Conservation (phyloP, 2,113 vertebrate species). For the Scomber japonicus region DNA sequence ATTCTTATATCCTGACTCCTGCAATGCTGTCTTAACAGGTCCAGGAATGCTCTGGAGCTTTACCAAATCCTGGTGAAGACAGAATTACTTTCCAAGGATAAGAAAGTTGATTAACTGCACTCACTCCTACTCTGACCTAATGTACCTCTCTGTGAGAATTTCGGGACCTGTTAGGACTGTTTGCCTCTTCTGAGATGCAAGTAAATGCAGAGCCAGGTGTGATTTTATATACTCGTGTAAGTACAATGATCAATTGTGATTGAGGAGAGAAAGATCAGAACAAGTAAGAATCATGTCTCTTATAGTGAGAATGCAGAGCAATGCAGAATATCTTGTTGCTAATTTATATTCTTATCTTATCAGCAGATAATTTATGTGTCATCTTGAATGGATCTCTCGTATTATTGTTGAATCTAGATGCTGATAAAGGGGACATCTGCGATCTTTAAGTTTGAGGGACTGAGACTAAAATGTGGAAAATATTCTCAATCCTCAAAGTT, state of each 20-base stretch:
- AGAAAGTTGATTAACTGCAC: neutral
- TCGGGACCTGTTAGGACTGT: neutral
- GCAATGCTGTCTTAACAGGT: neutral
- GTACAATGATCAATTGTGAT: neutral
- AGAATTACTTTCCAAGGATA: slow-evolving; percentile 9
- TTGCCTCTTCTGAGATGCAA: neutral
- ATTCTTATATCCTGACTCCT: neutral
- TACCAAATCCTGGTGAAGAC: neutral
- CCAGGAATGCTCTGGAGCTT: neutral
- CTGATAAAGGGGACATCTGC: no score
- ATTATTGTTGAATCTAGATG: neutral
- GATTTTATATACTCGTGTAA: neutral
- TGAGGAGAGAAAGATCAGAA: neutral
- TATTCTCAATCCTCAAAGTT: no score
- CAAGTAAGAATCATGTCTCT: neutral
- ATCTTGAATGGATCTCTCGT: neutral
- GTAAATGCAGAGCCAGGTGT: neutral
- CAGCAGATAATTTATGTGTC: neutral
- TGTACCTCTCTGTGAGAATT: neutral
- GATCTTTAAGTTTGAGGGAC: no score
- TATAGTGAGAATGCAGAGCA: neutral
- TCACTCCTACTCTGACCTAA: neutral
- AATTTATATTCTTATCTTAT: neutral
- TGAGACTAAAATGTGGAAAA: no score
- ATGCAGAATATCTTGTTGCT: neutral